Evolutionary conservation across 2,113 vertebrate species (phyloP).

Genomic region (Callipepla californica): DNA sequence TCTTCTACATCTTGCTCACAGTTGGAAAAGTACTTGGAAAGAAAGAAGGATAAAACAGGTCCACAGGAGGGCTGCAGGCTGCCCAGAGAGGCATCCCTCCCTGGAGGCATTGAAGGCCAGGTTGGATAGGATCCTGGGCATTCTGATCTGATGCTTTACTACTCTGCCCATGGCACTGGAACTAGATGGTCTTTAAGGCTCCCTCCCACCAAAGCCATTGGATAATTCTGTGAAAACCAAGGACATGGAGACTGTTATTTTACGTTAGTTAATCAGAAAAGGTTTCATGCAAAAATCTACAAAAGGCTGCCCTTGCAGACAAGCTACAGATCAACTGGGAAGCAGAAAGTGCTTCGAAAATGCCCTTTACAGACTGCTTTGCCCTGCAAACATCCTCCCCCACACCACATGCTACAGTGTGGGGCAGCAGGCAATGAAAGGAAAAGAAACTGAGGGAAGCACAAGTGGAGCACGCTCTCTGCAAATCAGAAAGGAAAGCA

Average conservation of each 20-base stretch:
- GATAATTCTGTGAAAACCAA: not conserved
- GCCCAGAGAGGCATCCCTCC: too few species aligned
- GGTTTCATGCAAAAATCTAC: not conserved
- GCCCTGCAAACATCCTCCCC: not conserved
- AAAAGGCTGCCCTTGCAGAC: not conserved
- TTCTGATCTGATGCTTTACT: too few species aligned
- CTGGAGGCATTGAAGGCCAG: too few species aligned
- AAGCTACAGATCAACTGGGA: slow-evolving; percentile 23
- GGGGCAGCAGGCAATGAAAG: not conserved
- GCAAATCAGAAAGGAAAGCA: slow-evolving; percentile 12
- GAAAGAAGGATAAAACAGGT: not conserved
- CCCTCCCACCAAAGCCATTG: too few species aligned
- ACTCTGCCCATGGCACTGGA: too few species aligned
- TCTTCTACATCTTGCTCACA: not conserved
- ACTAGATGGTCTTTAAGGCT: too few species aligned
- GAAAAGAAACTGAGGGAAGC: not conserved
- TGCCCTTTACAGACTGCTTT: not conserved
- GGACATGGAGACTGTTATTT: not conserved
- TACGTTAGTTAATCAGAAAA: not conserved
- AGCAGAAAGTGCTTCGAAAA: not conserved
- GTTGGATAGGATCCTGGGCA: too few species aligned
- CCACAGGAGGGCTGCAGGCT: too few species aligned
- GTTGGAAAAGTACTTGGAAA: not conserved
- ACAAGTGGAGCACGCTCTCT: not conserved
- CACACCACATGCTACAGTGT: not conserved